Conservation (phyloP, 2,888 invertebrate species). For the Polydrusus pterygomalis region DNA sequence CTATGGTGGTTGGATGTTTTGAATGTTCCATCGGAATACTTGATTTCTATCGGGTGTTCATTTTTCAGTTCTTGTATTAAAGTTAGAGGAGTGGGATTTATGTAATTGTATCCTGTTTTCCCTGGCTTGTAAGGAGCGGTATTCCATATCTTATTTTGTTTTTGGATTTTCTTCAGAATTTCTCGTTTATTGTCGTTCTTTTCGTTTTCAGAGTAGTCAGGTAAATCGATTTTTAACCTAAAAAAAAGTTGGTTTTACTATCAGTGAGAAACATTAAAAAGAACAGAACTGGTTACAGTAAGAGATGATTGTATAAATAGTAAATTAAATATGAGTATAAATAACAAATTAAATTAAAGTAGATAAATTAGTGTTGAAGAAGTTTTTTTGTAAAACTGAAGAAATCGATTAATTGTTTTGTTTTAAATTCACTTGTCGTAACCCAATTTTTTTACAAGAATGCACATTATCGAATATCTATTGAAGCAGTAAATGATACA, state of each 20-base stretch:
- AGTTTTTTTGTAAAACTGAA: background rate
- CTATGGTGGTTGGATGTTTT: constrained; percentile 31
- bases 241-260: constrained; percentile 28
- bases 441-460: background rate
- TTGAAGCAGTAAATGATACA: too few species aligned
- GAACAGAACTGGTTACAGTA: too few species aligned
- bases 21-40: constrained; percentile 3
- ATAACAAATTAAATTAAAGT: too few species aligned
- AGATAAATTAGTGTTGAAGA: too few species aligned
- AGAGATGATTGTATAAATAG: too few species aligned
- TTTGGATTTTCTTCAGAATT: constrained; percentile 20
- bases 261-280: too few species aligned
- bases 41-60: constrained; percentile 34
- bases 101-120: constrained; percentile 60
- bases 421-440: constrained; percentile 14
- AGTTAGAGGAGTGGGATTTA: constrained; percentile 56
- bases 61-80: constrained; percentile 35
- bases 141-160: constrained; percentile 62
- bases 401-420: constrained; percentile 32
- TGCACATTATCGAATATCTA: too few species aligned
- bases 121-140: constrained; percentile 59
- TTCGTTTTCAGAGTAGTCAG: constrained; percentile 59
- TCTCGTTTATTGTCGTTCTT: constrained; percentile 44
- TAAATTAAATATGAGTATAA: too few species aligned
- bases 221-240: constrained; percentile 62